Conservation (phyloP, 2,797 vertebrate genomes). For the Rhinophrynus dorsalis region DNA sequence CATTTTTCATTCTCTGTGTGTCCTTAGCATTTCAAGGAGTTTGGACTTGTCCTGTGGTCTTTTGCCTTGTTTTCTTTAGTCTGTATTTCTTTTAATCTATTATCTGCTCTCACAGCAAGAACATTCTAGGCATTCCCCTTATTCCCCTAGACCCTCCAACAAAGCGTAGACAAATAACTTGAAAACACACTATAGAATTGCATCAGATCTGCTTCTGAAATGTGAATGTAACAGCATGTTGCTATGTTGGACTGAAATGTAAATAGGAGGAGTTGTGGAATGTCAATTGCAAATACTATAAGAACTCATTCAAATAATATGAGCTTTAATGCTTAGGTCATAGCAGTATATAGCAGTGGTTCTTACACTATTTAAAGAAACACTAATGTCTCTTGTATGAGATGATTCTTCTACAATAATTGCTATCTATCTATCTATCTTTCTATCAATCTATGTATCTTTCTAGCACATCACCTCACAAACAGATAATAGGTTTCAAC, state of each 20-base stretch:
- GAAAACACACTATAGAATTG: not conserved
- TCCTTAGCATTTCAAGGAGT: no score
- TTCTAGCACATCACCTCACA: no score
- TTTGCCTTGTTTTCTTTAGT: not conserved
- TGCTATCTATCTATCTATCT: no score
- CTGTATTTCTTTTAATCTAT: not conserved
- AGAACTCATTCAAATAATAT: not conserved
- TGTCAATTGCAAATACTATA: not conserved
- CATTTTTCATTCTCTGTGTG: no score
- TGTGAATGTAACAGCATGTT: not conserved
- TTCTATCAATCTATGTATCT: no score
- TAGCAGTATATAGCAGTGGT: no score
- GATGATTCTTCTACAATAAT: no score
- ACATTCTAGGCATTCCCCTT: not conserved
- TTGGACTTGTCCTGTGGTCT: not conserved
- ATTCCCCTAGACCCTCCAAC: not conserved
- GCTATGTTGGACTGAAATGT: not conserved
- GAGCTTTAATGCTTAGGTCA: not conserved
- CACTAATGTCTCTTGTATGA: no score
- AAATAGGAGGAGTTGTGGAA: not conserved
- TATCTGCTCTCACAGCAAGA: not conserved
- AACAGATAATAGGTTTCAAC: no score
- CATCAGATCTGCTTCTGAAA: not conserved
- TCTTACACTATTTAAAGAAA: no score
- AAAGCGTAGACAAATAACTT: not conserved